These are phyloP conservation scores for Neosilurus hyrtlii DNA, from an alignment of 2,797 vertebrate species.

Conservation along the genomic window DNA sequence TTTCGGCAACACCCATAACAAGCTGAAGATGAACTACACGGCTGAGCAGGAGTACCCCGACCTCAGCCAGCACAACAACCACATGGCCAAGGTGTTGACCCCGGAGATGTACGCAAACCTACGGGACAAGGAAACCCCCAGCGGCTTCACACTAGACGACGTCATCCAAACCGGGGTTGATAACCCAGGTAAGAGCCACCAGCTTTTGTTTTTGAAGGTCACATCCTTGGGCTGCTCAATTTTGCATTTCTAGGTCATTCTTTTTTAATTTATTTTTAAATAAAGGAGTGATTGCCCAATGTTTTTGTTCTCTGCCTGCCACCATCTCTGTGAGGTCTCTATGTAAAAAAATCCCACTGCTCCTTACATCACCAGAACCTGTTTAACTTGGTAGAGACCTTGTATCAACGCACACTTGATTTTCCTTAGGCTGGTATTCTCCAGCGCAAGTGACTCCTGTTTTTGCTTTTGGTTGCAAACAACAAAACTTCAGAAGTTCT, in stretches of 20 bases:
- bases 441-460: no score
- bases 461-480: neutral
- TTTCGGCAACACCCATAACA: slow-evolving; percentile 92
- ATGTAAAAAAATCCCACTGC: no score
- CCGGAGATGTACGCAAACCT: slow-evolving; percentile 77
- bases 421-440: neutral
- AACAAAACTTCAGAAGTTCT: neutral
- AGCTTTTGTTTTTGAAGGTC: neutral
- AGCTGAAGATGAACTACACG: slow-evolving; percentile 81
- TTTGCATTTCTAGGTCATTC: neutral
- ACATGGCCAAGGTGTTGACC: slow-evolving; percentile 84
- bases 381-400: neutral
- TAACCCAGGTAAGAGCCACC: slow-evolving; percentile 74
- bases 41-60: slow-evolving; percentile 85
- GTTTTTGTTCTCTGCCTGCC: no score
- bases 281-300: no score
- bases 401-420: neutral
- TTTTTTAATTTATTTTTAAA: no score
- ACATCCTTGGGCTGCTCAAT: neutral
- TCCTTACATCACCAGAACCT: neutral
- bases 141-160: slow-evolving; percentile 82
- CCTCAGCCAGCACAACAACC: slow-evolving; percentile 83
- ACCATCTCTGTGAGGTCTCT: no score
- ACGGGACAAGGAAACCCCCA: slow-evolving; percentile 79
- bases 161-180: slow-evolving; percentile 85